These are phyloP conservation scores for Orycteropus afer DNA, from an alignment of 2,113 vertebrate genomes.

Conservation along the genomic window DNA sequence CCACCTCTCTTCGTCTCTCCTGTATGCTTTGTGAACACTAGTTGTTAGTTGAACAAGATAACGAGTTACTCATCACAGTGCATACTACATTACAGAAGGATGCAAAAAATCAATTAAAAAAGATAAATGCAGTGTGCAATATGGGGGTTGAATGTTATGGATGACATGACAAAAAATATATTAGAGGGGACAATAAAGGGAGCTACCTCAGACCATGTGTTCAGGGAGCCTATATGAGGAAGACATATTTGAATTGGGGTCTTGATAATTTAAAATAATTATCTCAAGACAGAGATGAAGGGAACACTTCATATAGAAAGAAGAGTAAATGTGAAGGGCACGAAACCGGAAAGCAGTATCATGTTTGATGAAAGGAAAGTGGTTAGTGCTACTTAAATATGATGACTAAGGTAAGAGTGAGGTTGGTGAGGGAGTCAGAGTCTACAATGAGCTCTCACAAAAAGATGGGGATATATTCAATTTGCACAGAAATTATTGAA, in stretches of 20 bases:
- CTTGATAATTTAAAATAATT: neutral
- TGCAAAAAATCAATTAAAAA: neutral
- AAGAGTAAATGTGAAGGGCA: neutral
- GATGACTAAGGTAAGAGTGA: neutral
- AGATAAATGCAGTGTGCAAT: neutral
- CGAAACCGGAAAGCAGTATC: neutral
- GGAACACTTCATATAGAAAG: neutral
- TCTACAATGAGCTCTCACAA: neutral
- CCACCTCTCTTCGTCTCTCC: accelerated
- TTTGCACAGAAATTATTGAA: neutral
- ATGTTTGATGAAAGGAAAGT: neutral
- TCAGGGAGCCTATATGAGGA: neutral
- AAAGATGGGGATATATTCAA: neutral
- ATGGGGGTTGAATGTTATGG: neutral
- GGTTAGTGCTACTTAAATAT: neutral
- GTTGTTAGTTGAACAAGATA: neutral
- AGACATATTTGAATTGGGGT: neutral
- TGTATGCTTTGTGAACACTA: neutral
- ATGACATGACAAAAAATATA: neutral
- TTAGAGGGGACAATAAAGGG: neutral
- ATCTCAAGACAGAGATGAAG: neutral
- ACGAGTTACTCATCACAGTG: neutral
- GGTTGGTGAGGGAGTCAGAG: neutral
- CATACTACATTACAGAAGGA: neutral
- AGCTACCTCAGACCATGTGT: neutral